Base-by-base conservation (phyloP, 2,888 invertebrate species). In the Agrotis exclamationis region DNA sequence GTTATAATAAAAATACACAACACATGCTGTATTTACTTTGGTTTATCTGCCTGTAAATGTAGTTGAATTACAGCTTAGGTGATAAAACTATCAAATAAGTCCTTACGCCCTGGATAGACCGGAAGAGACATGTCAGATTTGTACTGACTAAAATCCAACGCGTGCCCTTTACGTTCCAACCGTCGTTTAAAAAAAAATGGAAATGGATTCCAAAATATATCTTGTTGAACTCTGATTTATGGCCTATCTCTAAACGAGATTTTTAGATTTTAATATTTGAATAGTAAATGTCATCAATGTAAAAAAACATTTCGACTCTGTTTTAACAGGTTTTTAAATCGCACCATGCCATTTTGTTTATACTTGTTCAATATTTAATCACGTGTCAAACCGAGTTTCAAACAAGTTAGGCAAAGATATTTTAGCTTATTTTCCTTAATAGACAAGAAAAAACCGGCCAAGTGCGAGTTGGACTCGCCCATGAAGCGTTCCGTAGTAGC, bases 351-450 rank as follows among this genome's bases (percentile, higher is more conserved):
- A n/a, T 14, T 33, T 13, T 75, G 39, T 64, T 47, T 53, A 47
- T 20, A 66, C 7, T 1, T 13, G 18, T 66, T 39, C 1, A 39
- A 24, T 71, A 39, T 16, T 53, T 14, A 20, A 18, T 1, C n/a
- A 47, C 16, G 24, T 53, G 0, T 47, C 20, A 18, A 11, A 39
- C 45, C 11, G 18, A 47, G 20, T 1, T 7, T 22, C 7, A 53
- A 68, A 69, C 24, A 28, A n/a, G n/a, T 45, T 45, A 20, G 20
- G 0, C 14, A 44, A 28, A 54, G 6, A n/a, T 47, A 54, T 39
- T 47, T 47, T 18, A 28, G 7, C 18, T 18, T 3, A 24, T 72
- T 79, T 71, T 70, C 39, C 58, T 53, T 58, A 16, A 47, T 53
- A 18, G 20, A n/a, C 20, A 47, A 47, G 11, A 13, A 39, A 53